A percentile compares a stretch with the other conserved stretches of the same genome.
Evolutionary conservation across 2,888 invertebrate species (phyloP).

Genomic region (Drosophila neonasuta): DNA sequence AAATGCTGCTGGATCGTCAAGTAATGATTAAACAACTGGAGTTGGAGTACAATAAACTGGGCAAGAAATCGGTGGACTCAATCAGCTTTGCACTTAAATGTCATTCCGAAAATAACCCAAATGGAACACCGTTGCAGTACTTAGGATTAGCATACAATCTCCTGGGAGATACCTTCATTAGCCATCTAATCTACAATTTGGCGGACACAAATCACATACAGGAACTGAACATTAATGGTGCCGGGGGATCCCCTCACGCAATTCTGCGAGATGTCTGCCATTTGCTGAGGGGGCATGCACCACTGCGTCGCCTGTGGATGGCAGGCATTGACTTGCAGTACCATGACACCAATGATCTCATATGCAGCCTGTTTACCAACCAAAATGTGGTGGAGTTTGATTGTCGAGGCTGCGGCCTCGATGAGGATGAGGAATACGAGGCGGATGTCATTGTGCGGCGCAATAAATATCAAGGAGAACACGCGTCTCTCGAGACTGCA

Average conservation of each 20-base stretch:
- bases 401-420: conserved; percentile 68
- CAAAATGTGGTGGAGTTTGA: conserved; percentile 58
- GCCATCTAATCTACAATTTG: conserved; percentile 39
- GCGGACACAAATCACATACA: conserved; percentile 54
- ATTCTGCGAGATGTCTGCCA: conserved; percentile 45
- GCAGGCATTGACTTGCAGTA: conserved; percentile 52
- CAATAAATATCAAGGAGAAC: conserved; percentile 53
- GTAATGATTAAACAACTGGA: conserved; percentile 60
- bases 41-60: conserved; percentile 70
- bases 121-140: conserved; percentile 50
- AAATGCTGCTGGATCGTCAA: conserved; percentile 54
- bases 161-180: conserved; percentile 52
- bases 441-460: conserved; percentile 71
- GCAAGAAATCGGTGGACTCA: conserved; percentile 27
- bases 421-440: conserved; percentile 66
- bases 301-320: conserved; percentile 61
- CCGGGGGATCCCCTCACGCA: neutral
- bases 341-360: conserved; percentile 31
- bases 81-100: conserved; percentile 39
- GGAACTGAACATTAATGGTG: conserved; percentile 64
- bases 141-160: conserved; percentile 74
- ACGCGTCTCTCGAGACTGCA: conserved; percentile 59
- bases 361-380: conserved; percentile 63
- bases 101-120: conserved; percentile 28
- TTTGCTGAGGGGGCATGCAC: conserved; percentile 59